Evolutionary conservation across 1,140 invertebrate species (phyloP).

Genomic region (Chionoecetes opilio): DNA sequence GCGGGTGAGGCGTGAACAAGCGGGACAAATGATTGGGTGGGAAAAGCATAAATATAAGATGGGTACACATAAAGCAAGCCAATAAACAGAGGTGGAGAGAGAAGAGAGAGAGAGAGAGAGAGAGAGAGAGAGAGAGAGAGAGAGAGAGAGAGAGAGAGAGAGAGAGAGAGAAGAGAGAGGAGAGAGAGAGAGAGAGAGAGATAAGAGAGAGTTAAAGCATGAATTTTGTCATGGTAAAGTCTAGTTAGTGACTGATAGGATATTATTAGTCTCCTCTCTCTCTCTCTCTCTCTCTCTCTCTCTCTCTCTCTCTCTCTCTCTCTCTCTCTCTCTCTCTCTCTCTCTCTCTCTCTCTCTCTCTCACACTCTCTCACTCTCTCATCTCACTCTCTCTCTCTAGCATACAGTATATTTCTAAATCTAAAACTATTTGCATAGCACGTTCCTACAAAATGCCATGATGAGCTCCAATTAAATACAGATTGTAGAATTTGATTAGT

Average conservation of each 20-base stretch:
- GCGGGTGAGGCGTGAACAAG: not conserved
- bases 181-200: not conserved
- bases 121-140: too few species aligned
- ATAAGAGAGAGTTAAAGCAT: not conserved
- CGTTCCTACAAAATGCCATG: not conserved
- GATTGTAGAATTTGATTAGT: not conserved
- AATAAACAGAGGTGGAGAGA: not conserved
- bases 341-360: constrained; percentile 13
- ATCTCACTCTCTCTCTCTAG: not conserved
- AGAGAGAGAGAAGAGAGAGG: not conserved
- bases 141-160: too few species aligned
- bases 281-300: too few species aligned
- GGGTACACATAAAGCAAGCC: not conserved
- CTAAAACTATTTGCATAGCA: not conserved
- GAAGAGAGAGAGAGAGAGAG: too few species aligned
- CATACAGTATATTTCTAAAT: not conserved
- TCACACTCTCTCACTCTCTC: too few species aligned
- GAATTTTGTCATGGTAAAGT: too few species aligned
- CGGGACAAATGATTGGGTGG: not conserved
- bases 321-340: too few species aligned
- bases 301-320: too few species aligned
- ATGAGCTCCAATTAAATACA: not conserved
- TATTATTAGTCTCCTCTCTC: too few species aligned
- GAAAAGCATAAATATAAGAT: not conserved
- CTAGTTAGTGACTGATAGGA: too few species aligned